These are phyloP conservation scores for Trichopria drosophilae DNA, from an alignment of 2,888 invertebrate species.

Conservation along the genomic window DNA sequence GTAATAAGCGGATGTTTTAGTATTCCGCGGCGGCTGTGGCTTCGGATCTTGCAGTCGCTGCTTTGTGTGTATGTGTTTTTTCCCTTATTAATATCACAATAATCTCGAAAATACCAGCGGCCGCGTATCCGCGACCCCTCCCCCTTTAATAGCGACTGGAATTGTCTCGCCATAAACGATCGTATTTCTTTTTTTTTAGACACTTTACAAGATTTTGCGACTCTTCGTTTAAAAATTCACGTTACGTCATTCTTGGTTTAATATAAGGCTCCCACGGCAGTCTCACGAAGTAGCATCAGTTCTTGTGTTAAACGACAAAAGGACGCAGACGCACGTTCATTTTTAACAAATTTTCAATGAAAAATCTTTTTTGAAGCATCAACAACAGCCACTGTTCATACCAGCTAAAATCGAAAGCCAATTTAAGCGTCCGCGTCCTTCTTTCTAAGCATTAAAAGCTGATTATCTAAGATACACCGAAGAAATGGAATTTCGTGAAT, in stretches of 20 bases:
- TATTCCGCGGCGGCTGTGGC: too few relatives aligned
- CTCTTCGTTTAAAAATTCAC: conserved; percentile 16
- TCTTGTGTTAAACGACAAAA: conserved; percentile 43
- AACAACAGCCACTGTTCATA: too few relatives aligned
- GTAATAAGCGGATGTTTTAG: too few relatives aligned
- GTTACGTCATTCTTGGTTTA: conserved; percentile 34
- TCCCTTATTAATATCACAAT: conserved; percentile 41
- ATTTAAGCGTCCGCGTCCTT: conserved; percentile 24
- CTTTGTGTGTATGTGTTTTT: too few relatives aligned
- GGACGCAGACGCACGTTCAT: conserved; percentile 26
- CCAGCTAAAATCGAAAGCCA: too few relatives aligned
- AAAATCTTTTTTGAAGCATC: too few relatives aligned
- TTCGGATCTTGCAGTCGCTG: too few relatives aligned
- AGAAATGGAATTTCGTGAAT: conserved; percentile 11
- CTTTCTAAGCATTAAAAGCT: conserved; percentile 33
- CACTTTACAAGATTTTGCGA: too few relatives aligned
- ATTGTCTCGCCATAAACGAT: too few relatives aligned
- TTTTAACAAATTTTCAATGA: background rate
- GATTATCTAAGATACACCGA: conserved; percentile 27
- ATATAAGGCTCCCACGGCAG: conserved; percentile 49
- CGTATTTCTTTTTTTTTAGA: too few relatives aligned
- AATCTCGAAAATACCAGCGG: conserved; percentile 39
- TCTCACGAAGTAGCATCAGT: conserved; percentile 50
- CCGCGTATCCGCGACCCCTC: conserved; percentile 35
- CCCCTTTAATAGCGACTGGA: too few relatives aligned